A percentile compares a stretch with the other conserved stretches of the same genome.
Conservation (phyloP, 2,113 vertebrate species). For the Eulemur macaco region DNA sequence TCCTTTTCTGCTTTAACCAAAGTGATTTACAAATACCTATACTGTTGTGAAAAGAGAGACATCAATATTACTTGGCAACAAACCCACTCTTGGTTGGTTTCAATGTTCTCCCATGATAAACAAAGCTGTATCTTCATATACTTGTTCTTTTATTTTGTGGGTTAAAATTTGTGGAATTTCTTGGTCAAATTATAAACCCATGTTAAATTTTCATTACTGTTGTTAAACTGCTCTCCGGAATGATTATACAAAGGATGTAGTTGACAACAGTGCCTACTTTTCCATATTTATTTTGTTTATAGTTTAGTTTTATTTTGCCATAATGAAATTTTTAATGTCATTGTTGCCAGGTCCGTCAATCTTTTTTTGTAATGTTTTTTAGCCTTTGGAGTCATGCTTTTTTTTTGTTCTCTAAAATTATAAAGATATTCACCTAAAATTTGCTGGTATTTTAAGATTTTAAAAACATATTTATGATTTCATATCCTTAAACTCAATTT, state of each 20-base stretch:
- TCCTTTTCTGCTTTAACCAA: neutral
- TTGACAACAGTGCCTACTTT: neutral
- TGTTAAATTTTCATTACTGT: neutral
- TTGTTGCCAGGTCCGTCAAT: neutral
- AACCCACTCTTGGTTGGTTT: neutral
- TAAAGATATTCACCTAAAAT: neutral
- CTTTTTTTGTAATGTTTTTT: neutral
- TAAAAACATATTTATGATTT: neutral
- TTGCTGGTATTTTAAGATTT: neutral
- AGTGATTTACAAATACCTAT: neutral
- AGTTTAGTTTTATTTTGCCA: neutral
- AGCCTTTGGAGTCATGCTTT: neutral
- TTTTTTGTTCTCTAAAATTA: neutral
- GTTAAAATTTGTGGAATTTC: neutral
- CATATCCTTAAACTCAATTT: neutral
- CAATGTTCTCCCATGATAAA: neutral
- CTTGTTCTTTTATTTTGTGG: slow-evolving; percentile 1
- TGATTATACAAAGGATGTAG: neutral
- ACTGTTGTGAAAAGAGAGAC: neutral
- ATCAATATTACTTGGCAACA: neutral
- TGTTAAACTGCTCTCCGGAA: neutral
- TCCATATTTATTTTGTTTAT: neutral
- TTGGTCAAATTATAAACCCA: neutral
- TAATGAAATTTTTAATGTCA: slow-evolving; percentile 4
- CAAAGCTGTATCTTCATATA: neutral